phyloP scores from a whole-genome alignment of 1,140 invertebrate genomes.

The Ectropis grisescens region DNA sequence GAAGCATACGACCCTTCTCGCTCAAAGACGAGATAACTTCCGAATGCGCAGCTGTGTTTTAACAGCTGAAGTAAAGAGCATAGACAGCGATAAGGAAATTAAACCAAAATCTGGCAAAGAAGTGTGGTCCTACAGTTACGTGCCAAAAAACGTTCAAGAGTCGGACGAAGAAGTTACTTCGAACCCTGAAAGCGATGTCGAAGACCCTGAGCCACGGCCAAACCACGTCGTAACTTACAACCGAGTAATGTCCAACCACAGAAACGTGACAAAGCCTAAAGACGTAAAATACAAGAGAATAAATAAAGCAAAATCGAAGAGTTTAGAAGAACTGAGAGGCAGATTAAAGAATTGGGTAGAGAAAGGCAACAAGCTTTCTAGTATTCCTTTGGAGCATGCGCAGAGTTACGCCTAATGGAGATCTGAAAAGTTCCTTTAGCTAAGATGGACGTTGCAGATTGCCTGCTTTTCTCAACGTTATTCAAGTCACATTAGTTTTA shows the following conservation, averaged over 20 bases:
- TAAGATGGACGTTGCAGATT: no score
- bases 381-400: conserved; percentile 61
- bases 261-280: conserved; percentile 90
- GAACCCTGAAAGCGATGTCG: conserved; percentile 49
- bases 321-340: conserved; percentile 85
- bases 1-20: conserved; percentile 50
- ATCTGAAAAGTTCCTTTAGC: no score
- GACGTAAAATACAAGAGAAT: conserved; percentile 92
- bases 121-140: conserved; percentile 63
- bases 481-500: no score
- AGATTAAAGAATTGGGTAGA: conserved; percentile 88
- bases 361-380: conserved; percentile 76
- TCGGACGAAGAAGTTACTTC: conserved; percentile 57
- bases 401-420: conserved; percentile 58
- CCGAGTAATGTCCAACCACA: conserved; percentile 90
- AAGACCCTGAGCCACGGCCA: conserved; percentile 46
- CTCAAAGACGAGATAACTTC: conserved; percentile 60
- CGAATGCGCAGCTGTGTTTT: conserved; percentile 57
- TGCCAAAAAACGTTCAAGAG: conserved; percentile 66
- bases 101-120: conserved; percentile 46
- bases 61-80: conserved; percentile 57
- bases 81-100: conserved; percentile 53
- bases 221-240: conserved; percentile 84
- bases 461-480: no score
- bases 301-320: conserved; percentile 91